Evolutionary conservation across 2,113 vertebrate genomes (phyloP).

Genomic region (mouse (Mus musculus)): GRCm39 chr19:24639501-24640000

Average conservation of each 20-base stretch:
- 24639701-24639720: background rate
- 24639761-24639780: background rate
- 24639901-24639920: background rate
- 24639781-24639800: background rate
- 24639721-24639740: background rate
- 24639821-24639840: background rate
- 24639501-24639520: background rate
- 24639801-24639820: background rate
- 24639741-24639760: background rate
- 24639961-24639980: background rate
- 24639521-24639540: background rate
- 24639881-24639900: background rate
- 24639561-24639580: background rate
- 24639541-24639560: background rate
- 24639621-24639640: background rate
- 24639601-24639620: background rate
- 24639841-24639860: background rate
- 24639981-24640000: slow-evolving; percentile 34
- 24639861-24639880: background rate
- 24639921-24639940: background rate
- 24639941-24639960: background rate
- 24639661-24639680: background rate
- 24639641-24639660: background rate
- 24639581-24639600: background rate
- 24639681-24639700: background rate